phyloP scores from a whole-genome alignment of 1,140 invertebrate species.

The Euschistus heros region DNA sequence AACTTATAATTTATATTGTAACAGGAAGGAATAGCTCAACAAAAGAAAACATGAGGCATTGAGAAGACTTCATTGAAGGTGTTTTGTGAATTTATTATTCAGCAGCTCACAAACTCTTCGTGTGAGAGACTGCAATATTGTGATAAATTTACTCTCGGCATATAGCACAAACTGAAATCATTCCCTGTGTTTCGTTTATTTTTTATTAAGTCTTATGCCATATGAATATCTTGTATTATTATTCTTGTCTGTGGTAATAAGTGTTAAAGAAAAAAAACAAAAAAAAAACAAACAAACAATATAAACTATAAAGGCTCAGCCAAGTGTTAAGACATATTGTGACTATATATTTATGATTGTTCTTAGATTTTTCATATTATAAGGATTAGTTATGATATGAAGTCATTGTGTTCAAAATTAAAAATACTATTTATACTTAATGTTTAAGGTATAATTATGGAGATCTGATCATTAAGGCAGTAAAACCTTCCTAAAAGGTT shows the following conservation, averaged over 20 bases:
- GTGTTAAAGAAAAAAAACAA: neutral
- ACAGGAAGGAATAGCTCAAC: constrained; percentile 16
- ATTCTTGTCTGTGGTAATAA: constrained; percentile 1
- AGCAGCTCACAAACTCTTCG: neutral
- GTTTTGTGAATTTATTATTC: neutral
- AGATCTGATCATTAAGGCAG: too few relatives aligned
- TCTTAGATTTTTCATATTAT: constrained; percentile 7
- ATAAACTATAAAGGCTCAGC: constrained; percentile 1
- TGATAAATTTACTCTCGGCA: constrained; percentile 3
- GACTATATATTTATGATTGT: constrained; percentile 8
- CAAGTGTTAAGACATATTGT: neutral
- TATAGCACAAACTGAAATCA: neutral
- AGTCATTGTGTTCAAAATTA: constrained; percentile 15
- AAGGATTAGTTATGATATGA: constrained; percentile 1
- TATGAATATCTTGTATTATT: constrained; percentile 3
- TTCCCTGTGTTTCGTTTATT: neutral
- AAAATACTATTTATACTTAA: constrained; percentile 5
- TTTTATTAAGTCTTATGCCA: neutral
- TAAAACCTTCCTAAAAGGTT: too few relatives aligned
- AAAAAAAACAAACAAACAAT: too few relatives aligned
- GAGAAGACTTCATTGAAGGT: neutral
- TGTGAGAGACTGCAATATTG: constrained; percentile 8
- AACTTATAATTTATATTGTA: neutral
- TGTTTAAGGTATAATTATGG: too few relatives aligned
- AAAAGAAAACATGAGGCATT: constrained; percentile 18